Percentiles rank a stretch among this genome's conserved stretches.
Conservation (phyloP, 2,888 invertebrate genomes). For the Calliphora vomitoria region DNA sequence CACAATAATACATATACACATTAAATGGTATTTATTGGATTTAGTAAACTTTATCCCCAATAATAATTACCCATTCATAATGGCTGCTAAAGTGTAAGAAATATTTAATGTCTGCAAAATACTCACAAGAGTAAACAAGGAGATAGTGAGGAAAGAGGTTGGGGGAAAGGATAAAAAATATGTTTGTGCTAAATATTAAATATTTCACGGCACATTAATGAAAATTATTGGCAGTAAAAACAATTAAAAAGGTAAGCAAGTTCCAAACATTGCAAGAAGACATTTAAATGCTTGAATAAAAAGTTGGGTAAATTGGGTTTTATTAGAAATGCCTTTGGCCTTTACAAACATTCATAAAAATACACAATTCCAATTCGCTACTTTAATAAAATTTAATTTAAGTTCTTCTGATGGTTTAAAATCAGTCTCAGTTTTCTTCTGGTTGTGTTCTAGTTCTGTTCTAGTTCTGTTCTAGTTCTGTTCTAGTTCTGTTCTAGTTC, state of each 20-base stretch:
- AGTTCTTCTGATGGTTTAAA: not conserved
- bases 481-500: conserved; percentile 3
- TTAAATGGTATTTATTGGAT: conserved; percentile 72
- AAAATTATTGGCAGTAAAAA: conserved; percentile 31
- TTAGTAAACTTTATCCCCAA: conserved; percentile 63
- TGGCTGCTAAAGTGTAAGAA: conserved; percentile 58
- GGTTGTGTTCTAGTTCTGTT: not conserved
- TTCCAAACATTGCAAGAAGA: not conserved
- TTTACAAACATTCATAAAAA: too few relatives aligned
- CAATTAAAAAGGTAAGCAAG: not conserved
- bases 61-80: conserved; percentile 71
- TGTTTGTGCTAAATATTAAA: conserved; percentile 49
- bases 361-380: too few relatives aligned
- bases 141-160: not conserved
- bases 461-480: not conserved
- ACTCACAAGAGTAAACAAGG: not conserved
- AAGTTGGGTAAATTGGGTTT: not conserved
- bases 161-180: not conserved
- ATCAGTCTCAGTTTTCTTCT: not conserved
- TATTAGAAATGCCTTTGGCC: not conserved
- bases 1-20: conserved; percentile 40
- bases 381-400: not conserved
- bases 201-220: conserved; percentile 44
- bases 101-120: conserved; percentile 41
- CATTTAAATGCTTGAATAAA: not conserved